Conservation (phyloP, 2,888 invertebrate species). For the Rhimphoctona megacephalus region DNA sequence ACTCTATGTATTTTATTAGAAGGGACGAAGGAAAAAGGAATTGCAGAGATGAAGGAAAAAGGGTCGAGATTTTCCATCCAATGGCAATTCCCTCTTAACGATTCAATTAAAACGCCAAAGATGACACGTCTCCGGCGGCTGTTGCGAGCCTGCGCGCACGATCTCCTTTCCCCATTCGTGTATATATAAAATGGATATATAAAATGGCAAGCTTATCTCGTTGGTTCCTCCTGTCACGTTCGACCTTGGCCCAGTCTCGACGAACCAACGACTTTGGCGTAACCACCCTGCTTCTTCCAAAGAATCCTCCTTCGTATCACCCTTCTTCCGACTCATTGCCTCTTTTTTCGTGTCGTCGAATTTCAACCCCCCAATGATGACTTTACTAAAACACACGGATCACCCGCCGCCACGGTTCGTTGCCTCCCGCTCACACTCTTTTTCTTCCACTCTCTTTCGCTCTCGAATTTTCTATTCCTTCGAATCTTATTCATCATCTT, state of each 20-base stretch:
- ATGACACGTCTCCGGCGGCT: slow-evolving; percentile 25
- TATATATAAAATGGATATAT: not conserved
- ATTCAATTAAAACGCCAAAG: slow-evolving; percentile 59
- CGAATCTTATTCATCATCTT: not conserved
- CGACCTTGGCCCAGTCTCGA: slow-evolving; percentile 63
- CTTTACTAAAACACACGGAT: slow-evolving; percentile 34
- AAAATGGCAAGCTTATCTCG: slow-evolving; percentile 23
- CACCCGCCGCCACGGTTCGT: slow-evolving; percentile 28
- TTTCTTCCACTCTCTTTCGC: not conserved
- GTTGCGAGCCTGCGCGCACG: not conserved
- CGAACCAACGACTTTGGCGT: slow-evolving; percentile 40
- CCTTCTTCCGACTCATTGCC: slow-evolving; percentile 10
- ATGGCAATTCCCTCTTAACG: slow-evolving; percentile 50
- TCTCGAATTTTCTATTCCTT: not conserved
- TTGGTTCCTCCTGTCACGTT: slow-evolving; percentile 61
- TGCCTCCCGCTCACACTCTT: not conserved
- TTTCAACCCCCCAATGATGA: slow-evolving; percentile 41
- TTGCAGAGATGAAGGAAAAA: not conserved
- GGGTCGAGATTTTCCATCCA: slow-evolving; percentile 21
- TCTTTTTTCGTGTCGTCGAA: slow-evolving; percentile 38
- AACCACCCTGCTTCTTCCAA: slow-evolving; percentile 36
- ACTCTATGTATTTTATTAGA: slow-evolving; percentile 12
- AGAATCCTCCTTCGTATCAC: slow-evolving; percentile 46
- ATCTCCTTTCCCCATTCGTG: not conserved
- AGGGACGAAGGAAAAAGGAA: not conserved